Base-by-base conservation (phyloP, 2,888 invertebrate genomes). In the Clusia tigrina region DNA sequence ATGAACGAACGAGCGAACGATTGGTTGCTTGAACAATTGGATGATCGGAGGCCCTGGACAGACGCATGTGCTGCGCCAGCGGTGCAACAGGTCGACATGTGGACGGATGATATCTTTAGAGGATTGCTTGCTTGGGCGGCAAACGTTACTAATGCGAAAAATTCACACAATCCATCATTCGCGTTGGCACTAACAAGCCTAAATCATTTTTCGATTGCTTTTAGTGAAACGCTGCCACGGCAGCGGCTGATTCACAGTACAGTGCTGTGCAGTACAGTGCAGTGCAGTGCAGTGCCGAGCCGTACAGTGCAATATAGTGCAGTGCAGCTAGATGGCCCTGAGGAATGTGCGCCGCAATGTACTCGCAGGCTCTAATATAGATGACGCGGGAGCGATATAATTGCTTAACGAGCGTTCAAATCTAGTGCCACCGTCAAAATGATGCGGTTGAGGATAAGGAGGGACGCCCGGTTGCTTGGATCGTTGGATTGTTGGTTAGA, bases 121-220 rank as follows among this genome's bases (percentile, higher is more conserved):
- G 48, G 22, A 48, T 17, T 12, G n/a, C n/a, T 42, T 60, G 54
- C 54, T 9, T 20, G 48, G 48, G 48, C 48, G 48, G 48, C 48
- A 48, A 48, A 48, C 22, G 48, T 20, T 48, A 77, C 78, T 78
- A 78, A 79, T 78, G 79, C 75, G 75, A 76, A 71, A 78, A 78
- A 71, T 81, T 81, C 81, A 81, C 81, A 81, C 81, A 82, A 82
- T 82, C 77, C 77, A 80, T 82, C 81, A 81, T 79, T 70, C 66
- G 52, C 60, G 59, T 63, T 66, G 79, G 79, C 79, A 79, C 76
- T 79, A 79, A 79, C 80, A 80, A 80, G 79, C 76, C 80, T 72
- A 77, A 76, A 79, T 77, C 78, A 72, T 69, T 67, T 69, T 71
- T 26, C 46, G 55, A 58, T 63, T 60, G 54, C 48, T 48, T 18